Conservation (phyloP, 92 coral and sea anemone species). For the Plumapathes pennacea region DNA sequence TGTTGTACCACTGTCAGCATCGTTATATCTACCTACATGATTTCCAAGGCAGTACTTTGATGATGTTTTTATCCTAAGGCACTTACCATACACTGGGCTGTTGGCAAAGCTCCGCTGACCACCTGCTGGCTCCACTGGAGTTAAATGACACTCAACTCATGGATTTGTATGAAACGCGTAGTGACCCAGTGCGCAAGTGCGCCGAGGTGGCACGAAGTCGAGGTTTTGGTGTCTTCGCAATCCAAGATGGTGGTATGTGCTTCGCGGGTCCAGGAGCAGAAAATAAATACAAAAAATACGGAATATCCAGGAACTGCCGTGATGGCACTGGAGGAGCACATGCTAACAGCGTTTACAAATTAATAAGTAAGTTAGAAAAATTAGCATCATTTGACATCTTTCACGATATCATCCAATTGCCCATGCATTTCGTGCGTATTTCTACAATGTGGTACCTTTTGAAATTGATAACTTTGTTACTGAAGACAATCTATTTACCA, state of each 20-base stretch:
- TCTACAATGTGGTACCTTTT: too few species aligned
- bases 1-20: too few species aligned
- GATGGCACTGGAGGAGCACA: conserved; percentile 79
- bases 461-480: too few species aligned
- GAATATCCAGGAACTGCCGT: conserved; percentile 78
- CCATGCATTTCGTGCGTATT: too few species aligned
- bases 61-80: conserved; percentile 30
- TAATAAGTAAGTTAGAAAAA: conserved; percentile 80
- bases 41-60: not conserved
- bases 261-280: conserved; percentile 76
- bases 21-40: too few species aligned
- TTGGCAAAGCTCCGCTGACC: conserved; percentile 71
- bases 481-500: too few species aligned
- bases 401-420: too few species aligned
- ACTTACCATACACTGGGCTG: conserved; percentile 74
- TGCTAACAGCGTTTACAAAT: conserved; percentile 83
- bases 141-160: conserved; percentile 66
- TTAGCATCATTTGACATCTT: too few species aligned
- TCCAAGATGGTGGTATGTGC: conserved; percentile 93
- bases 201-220: conserved; percentile 80
- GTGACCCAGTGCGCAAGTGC: conserved; percentile 70
- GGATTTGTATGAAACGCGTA: conserved; percentile 69
- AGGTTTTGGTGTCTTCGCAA: conserved; percentile 78
- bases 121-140: conserved; percentile 61
- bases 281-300: conserved; percentile 61